Base-by-base conservation (phyloP, 2,888 invertebrate species). In the Sussaba pulchella region DNA sequence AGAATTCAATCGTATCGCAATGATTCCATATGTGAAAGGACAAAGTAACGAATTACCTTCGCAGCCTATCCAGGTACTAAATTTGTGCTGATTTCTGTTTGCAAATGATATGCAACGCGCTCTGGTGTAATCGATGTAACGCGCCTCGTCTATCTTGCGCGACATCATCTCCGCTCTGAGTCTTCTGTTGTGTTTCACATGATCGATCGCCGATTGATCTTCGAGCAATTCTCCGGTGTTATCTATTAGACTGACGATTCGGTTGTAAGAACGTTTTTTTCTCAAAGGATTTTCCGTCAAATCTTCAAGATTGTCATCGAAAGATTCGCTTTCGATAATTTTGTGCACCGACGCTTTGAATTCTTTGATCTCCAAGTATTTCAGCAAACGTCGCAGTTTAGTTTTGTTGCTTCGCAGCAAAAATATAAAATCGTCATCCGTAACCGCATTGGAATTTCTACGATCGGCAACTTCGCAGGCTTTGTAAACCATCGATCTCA, bases 341-440 rank as follows among this genome's bases (percentile, higher is more conserved):
- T 90, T 92, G 41, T 91, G 94, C 94, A 89, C 94, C 93, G 78
- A 94, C 89, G 83, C 92, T 92, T 88, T 94, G 91, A 81, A 88
- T 45, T 90, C 88, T 70, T 89, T 91, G 10, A 92, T 64, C 61
- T 90, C 91, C 87, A 97, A 93, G 90, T 97, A 97, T 86, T 96
- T 96, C 2, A 97, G 93, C 84, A 97, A 94, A 1, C 97, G 93
- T 77, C 95, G 95, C 85, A 97, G 93, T 91, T 96, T 96, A 3
- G 95, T 93, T 84, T 96, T 95, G 92, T 98, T 96, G 88, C 96
- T 96, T 36, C 98, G 94, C 94, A 98, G 94, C 8, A 98, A 91
- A 91, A 97, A 98, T 69, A 98, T 94, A 31, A 98, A 94, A 85
- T 98, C 97, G 78, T 96, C 95, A 61, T 95, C 94, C 2, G 94